Base-by-base conservation (phyloP, 2,888 invertebrate genomes). In the Stenurella melanura region DNA sequence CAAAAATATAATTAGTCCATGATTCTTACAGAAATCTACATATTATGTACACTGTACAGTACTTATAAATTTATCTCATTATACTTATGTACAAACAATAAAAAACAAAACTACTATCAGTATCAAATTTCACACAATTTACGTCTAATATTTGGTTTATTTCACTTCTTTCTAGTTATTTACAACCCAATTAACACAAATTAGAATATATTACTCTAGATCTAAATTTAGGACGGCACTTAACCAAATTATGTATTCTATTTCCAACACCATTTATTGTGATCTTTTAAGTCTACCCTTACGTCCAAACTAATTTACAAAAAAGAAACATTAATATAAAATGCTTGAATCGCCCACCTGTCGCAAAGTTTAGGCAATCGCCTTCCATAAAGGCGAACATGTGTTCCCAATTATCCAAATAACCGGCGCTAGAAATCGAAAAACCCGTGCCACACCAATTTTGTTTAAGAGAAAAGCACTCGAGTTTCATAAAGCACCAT, bases 381-480 rank as follows among this genome's bases (percentile, higher is more conserved):
- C 71, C 74, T 21, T 71, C 70, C 58, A 74, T 61, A 60, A 73
- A 42, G 61, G 71, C 54, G 54, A 73, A 75, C 78, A 78, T 75
- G 73, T 73, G 78, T 69, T 56, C 57, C 10, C 38, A 70, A 19
- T 56, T 56, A 63, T 64, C 56, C 50, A 63, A 66, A 50, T 50
- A 67, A 67, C n/a, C 50, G 15, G 12, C 57, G n/a, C 9, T 58
- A 12, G 4, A 58, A 12, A 58, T 21, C 58, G 17, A 42, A 34
- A 67, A 57, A 19, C 26, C 18, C 34, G 1, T 12, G 57, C 58
- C 58, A 21, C 58, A 58, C 19, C 10, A 58, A 58, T 58, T 58
- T 50, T 58, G 1, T 1, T 19, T 18, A 6, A 18, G 56, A 56
- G 15, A 34, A 56, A 56, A 50, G 50, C 34, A 68, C 21, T 61